phyloP scores from a whole-genome alignment of 2,797 vertebrate genomes.

The Lutjanus campechanus region DNA sequence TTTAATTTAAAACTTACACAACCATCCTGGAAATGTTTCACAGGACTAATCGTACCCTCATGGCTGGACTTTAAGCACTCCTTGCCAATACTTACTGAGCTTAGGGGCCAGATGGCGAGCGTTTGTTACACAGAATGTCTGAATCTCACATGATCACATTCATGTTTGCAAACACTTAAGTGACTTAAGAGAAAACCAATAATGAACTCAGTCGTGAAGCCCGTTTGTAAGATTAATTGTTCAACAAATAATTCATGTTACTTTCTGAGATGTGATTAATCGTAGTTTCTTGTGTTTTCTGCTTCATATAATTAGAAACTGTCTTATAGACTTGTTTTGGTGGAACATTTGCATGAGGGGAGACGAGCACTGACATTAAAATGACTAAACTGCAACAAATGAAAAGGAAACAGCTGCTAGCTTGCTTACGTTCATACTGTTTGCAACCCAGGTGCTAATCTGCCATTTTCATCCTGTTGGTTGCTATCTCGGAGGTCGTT shows the following conservation, averaged over 20 bases:
- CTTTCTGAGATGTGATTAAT: no score
- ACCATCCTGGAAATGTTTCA: constrained; percentile 25
- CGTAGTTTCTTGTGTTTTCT: no score
- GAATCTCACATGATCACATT: constrained; percentile 7
- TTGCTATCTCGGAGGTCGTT: no score
- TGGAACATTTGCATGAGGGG: no score
- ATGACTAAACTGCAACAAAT: no score
- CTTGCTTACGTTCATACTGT: no score
- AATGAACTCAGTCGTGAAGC: not conserved
- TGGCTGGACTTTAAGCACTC: constrained; percentile 20
- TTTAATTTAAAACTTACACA: constrained; percentile 9
- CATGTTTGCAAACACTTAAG: constrained; percentile 32
- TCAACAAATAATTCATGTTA: not conserved
- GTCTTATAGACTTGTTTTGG: not conserved
- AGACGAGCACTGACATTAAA: no score
- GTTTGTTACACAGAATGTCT: constrained; percentile 14
- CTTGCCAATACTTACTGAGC: constrained; percentile 20
- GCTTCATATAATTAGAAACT: not conserved
- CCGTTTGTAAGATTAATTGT: no score
- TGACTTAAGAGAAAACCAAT: not conserved
- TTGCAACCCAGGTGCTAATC: no score
- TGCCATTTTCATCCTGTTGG: no score
- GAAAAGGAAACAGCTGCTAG: no score
- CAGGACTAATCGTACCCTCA: constrained; percentile 12
- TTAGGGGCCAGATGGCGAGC: constrained; percentile 45